Evolutionary conservation across 1,140 invertebrate genomes (phyloP).

Genomic region (Leptonema lineaticorne): DNA sequence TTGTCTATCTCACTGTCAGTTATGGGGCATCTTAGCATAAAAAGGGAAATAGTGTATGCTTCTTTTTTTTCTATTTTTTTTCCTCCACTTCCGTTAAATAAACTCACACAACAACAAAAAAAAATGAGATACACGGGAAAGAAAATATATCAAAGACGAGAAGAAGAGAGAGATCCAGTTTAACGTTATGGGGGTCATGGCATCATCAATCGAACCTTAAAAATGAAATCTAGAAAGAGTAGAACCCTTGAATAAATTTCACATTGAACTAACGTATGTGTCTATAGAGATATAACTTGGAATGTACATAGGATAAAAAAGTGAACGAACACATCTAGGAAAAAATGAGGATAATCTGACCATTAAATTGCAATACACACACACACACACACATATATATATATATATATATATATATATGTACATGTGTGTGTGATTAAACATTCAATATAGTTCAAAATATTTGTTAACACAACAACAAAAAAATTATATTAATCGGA

Average conservation of each 20-base stretch:
- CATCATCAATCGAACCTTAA: conserved; percentile 32
- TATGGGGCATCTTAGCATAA: background rate
- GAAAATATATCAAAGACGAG: background rate
- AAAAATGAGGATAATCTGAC: background rate
- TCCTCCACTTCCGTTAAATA: background rate
- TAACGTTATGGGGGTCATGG: conserved; percentile 13
- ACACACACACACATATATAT: background rate
- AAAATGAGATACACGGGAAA: background rate
- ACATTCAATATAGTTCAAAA: too few species aligned
- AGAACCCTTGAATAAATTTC: conserved; percentile 31
- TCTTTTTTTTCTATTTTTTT: background rate
- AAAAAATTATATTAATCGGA: too few species aligned
- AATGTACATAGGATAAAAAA: too few species aligned
- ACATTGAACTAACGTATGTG: conserved; percentile 22
- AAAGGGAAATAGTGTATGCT: background rate
- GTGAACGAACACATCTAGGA: background rate
- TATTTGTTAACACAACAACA: too few species aligned
- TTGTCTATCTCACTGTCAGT: background rate
- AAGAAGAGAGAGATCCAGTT: too few species aligned
- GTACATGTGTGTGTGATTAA: background rate
- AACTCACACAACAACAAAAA: too few species aligned
- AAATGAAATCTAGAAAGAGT: conserved; percentile 11
- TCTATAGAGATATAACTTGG: too few species aligned
- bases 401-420: background rate
- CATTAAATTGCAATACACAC: background rate